Evolutionary conservation across 2,113 vertebrate species (phyloP), one percentile per base, ranked within the genome.

Genomic region (Callopanchax toddi): DNA sequence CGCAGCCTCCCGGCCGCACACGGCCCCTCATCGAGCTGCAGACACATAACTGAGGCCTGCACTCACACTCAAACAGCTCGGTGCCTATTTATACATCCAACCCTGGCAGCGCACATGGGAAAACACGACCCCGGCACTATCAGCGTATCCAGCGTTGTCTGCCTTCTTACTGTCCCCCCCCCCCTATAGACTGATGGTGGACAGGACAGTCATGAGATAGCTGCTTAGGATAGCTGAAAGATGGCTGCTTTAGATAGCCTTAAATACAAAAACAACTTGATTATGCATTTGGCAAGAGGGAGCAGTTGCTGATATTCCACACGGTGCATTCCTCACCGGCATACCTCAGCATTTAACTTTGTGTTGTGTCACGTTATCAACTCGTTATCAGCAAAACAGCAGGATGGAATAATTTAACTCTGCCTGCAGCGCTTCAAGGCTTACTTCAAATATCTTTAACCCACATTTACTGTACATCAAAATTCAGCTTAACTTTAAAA

Each of bases 61-160:
- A 82, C 76, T 85, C 78, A 60, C 75, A 79, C 82, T 81, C 75
- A 80, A 80, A 76, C 80, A 83, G 73, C 83, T 72, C n/a, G 29
- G 59, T 53, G 73, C 78, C 86, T 91, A 92, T 90, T 89, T 88
- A 84, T 90, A 91, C 83, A 85, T 76, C 84, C 67, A 76, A 79
- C 87, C 87, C 87, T 88, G 86, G 89, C 89, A 87, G 84, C 61
- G 40, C 70, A 86, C 73, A 87, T 64, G 85, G 82, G 89, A 89
- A 90, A 91, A 91, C 87, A 90, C 85, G 79, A 68, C 76, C 76
- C 63, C 81, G 26, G 65, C 76, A 52, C 81, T 87, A 85, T 89
- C 86, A 87, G 67, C 67, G 80, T 80, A 84, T 86, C 71, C 84
- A 85, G 74, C 84, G 84, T 78, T 83, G 85, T 83, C 80, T 87